Base-by-base conservation (phyloP, 2,797 vertebrate genomes). In the Smutsia gigantea region DNA sequence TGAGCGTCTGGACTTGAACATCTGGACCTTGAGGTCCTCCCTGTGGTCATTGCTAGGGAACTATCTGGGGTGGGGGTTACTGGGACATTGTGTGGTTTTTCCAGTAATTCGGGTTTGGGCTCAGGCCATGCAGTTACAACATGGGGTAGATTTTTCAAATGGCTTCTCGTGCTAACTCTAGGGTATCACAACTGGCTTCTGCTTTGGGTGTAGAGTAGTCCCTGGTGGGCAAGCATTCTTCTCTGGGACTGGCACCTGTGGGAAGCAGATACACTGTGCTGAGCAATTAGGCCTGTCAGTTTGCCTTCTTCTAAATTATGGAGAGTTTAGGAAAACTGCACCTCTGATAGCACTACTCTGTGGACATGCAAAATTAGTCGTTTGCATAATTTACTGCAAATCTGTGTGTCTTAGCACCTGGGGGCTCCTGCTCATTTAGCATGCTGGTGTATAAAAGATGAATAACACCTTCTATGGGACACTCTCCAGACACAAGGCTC, bases 381-480 rank as follows among this genome's bases (percentile, higher is more conserved):
- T 97, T 27, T 97, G 87, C 92, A 68, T 69, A 18, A 97, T 97
- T 98, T 97, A 97, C 77, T 93, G 11, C 53, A 61, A 86, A 92
- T 95, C 96, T 83, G 37, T 97, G 97, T 91, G 82, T 96, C 87
- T 94, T 97, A 97, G 98, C 97, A 95, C 87, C 96, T 23, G 97
- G 96, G 87, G 61, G 59, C 78, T 59, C 95, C 78, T 94, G 96
- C 78, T 97, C 92, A 69, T 97, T 98, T 97, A 90, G 92, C 95
- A 81, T 90, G 93, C 96, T 95, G 97, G 96, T 46, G 0, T 90
- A 98, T 97, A 88, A 98, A 98, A 98, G 75, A 98, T 98, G 96
- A 71, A 98, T 98, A 91, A 97, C 95, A 72, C 88, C 55, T 96
- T 21, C 0, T 7, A 96, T 77, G 91, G 96, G 53, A 79, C 3